phyloP scores from a whole-genome alignment of 1,140 invertebrate genomes.

The Matsumurasca onukii region DNA sequence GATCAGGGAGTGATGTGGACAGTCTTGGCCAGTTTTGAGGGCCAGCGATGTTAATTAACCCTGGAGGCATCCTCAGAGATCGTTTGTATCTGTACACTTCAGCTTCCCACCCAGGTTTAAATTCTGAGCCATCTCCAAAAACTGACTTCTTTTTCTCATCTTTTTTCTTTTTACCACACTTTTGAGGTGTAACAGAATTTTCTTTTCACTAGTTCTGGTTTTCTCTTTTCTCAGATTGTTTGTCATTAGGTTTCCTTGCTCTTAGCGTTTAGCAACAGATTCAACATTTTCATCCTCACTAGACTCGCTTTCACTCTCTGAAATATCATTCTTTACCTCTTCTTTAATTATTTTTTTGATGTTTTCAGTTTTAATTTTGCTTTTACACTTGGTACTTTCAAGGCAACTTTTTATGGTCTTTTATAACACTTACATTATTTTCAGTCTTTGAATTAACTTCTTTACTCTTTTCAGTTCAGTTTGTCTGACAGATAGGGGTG shows the following conservation, averaged over 20 bases:
- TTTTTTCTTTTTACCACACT: constrained; percentile 32
- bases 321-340: neutral
- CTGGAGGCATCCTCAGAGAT: constrained; percentile 73
- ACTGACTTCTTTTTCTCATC: constrained; percentile 36
- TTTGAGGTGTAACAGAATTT: constrained; percentile 3
- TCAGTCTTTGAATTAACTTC: constrained; percentile 14
- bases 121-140: constrained; percentile 34
- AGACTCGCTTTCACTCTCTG: constrained; percentile 21
- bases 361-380: constrained; percentile 16
- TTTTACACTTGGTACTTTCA: neutral
- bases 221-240: constrained; percentile 14
- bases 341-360: neutral
- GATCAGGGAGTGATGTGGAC: constrained; percentile 71
- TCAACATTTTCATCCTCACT: constrained; percentile 24
- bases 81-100: constrained; percentile 78
- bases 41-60: constrained; percentile 69
- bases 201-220: constrained; percentile 20
- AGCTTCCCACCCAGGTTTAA: constrained; percentile 75
- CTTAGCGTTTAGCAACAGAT: constrained; percentile 21
- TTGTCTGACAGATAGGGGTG: constrained; percentile 19
- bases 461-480: constrained; percentile 31
- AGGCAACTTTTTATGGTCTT: neutral
- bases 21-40: constrained; percentile 46
- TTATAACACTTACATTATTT: neutral
- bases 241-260: constrained; percentile 26